Evolutionary conservation across 2,888 invertebrate species (phyloP).

Genomic region (Pachydiplax longipennis): DNA sequence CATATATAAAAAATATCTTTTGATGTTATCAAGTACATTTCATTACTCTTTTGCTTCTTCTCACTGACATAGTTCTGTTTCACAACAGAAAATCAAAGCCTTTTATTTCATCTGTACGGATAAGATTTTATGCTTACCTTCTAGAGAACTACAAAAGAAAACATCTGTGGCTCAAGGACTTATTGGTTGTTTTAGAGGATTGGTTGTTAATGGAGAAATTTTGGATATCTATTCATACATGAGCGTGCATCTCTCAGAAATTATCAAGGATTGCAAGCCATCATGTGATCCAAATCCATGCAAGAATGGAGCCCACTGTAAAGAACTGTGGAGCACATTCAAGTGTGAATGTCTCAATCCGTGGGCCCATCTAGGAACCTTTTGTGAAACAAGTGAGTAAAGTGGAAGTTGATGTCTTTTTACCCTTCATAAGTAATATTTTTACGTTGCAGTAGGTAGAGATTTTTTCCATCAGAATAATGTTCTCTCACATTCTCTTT

Average conservation of each 20-base stretch:
- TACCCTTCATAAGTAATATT: not conserved
- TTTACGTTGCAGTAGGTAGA: not conserved
- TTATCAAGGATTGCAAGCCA: slow-evolving; percentile 91
- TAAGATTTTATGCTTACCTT: slow-evolving; percentile 15
- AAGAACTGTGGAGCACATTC: slow-evolving; percentile 91
- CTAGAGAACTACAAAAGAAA: slow-evolving; percentile 80
- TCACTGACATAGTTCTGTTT: too few species aligned
- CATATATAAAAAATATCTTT: too few species aligned
- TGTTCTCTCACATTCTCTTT: too few species aligned
- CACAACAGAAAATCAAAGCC: too few species aligned
- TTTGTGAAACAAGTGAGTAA: slow-evolving; percentile 88
- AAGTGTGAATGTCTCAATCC: slow-evolving; percentile 91
- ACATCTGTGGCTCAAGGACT: slow-evolving; percentile 86
- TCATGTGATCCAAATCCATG: slow-evolving; percentile 95
- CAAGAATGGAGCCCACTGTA: slow-evolving; percentile 88
- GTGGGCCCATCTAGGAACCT: slow-evolving; percentile 90
- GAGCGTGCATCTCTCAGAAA: slow-evolving; percentile 90
- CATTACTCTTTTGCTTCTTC: too few species aligned
- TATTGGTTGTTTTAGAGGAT: slow-evolving; percentile 91
- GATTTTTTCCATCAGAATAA: not conserved
- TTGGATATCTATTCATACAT: slow-evolving; percentile 91
- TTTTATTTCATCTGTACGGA: too few species aligned
- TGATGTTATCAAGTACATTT: too few species aligned
- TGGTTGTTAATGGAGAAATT: slow-evolving; percentile 90
- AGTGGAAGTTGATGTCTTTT: not conserved